Conservation (phyloP, 2,797 vertebrate genomes). For the Aulostomus chinensis region DNA sequence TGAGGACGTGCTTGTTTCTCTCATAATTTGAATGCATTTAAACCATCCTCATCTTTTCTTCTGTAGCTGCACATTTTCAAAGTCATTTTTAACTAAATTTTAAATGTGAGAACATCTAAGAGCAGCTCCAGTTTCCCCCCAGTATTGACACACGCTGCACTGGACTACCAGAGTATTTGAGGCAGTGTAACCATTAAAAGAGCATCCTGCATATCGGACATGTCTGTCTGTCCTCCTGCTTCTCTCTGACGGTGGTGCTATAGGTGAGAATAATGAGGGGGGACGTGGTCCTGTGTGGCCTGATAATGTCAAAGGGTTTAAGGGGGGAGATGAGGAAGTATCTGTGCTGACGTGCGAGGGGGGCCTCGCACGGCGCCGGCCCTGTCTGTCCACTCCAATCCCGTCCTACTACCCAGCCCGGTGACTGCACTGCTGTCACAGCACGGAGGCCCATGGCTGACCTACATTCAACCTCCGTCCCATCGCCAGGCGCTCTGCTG, state of each 20-base stretch:
- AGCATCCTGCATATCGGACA: conserved; percentile 24
- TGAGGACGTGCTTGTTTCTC: background rate
- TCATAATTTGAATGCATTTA: no score
- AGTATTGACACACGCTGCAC: no score
- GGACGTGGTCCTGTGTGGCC: conserved; percentile 87
- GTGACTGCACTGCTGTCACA: conserved; percentile 65
- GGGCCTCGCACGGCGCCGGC: conserved; percentile 54
- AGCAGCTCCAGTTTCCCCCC: no score
- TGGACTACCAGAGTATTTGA: background rate
- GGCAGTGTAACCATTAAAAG: conserved; percentile 20
- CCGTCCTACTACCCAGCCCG: conserved; percentile 61
- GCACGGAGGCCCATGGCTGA: conserved; percentile 62
- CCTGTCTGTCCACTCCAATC: conserved; percentile 74
- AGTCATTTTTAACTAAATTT: no score
- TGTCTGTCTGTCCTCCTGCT: conserved; percentile 60
- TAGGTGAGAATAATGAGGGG: conserved; percentile 87
- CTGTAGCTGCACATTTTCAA: no score
- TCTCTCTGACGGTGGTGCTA: conserved; percentile 82
- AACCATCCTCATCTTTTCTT: no score
- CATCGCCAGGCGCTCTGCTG: conserved; percentile 64
- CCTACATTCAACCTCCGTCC: conserved; percentile 77
- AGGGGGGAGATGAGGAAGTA: conserved; percentile 58
- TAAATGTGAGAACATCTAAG: no score
- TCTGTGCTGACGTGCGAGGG: conserved; percentile 74
- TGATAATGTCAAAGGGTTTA: conserved; percentile 89